Conservation (phyloP, 2,113 vertebrate genomes). For the Oncorhynchus mykiss region DNA sequence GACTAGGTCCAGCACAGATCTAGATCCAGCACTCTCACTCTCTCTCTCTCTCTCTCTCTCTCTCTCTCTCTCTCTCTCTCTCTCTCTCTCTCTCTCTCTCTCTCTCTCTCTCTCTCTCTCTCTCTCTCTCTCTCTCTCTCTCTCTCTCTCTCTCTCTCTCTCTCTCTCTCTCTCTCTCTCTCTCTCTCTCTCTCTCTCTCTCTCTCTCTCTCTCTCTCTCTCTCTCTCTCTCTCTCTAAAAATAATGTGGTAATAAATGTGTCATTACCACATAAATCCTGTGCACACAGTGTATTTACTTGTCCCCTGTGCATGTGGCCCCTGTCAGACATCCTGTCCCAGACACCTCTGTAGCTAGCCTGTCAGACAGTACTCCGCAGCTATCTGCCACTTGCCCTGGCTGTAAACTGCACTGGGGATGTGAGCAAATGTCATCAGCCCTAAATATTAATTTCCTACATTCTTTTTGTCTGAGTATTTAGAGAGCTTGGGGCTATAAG, state of each 20-base stretch:
- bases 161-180: neutral
- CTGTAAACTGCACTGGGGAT: conserved; percentile 26
- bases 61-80: neutral
- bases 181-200: neutral
- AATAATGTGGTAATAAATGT: conserved; percentile 14
- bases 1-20: neutral
- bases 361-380: conserved; percentile 1
- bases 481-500: too few relatives aligned
- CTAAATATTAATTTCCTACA: conserved; percentile 24
- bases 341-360: conserved; percentile 4
- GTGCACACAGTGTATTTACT: neutral
- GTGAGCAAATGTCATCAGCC: neutral
- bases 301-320: neutral
- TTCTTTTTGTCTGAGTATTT: neutral
- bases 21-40: too few relatives aligned
- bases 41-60: neutral
- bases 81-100: neutral
- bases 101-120: neutral
- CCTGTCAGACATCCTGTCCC: neutral
- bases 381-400: conserved; percentile 21
- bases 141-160: neutral
- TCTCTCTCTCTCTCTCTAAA: neutral
- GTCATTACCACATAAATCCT: neutral
- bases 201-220: neutral
- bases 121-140: neutral